Evolutionary conservation across 2,113 vertebrate species (phyloP).

Genomic region (Boulengeromyrus knoepffleri): DNA sequence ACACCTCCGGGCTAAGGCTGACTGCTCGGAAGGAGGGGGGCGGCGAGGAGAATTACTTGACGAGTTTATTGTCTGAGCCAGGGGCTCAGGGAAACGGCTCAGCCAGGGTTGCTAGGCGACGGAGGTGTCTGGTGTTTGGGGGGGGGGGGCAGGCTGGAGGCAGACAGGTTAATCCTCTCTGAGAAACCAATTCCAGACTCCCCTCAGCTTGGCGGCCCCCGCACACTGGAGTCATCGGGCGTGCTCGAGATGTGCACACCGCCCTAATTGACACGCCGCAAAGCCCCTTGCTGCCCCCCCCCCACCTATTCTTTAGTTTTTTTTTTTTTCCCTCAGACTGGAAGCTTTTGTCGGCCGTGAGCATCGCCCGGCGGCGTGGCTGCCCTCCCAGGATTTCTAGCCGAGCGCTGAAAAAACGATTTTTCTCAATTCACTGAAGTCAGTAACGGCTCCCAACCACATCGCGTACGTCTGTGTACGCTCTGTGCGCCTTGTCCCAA

Average conservation of each 20-base stretch:
- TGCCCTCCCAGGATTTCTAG: background rate
- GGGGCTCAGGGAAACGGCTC: constrained; percentile 12
- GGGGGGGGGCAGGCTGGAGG: constrained; percentile 25
- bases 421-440: background rate
- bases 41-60: constrained; percentile 7
- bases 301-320: background rate
- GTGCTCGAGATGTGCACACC: background rate
- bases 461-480: background rate
- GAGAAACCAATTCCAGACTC: constrained; percentile 13
- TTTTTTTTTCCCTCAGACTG: background rate
- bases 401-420: background rate
- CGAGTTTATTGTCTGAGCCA: constrained; percentile 17
- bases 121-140: constrained; percentile 26
- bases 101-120: constrained; percentile 25
- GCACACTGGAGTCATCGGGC: constrained; percentile 1
- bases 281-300: background rate
- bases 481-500: background rate
- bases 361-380: background rate
- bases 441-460: background rate
- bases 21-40: background rate
- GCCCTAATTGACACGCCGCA: constrained; percentile 8
- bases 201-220: background rate
- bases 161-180: constrained; percentile 32
- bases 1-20: constrained; percentile 15
- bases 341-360: background rate